Evolutionary conservation across 2,797 vertebrate species (phyloP).

Genomic region (Parauchenoglanis ngamensis): DNA sequence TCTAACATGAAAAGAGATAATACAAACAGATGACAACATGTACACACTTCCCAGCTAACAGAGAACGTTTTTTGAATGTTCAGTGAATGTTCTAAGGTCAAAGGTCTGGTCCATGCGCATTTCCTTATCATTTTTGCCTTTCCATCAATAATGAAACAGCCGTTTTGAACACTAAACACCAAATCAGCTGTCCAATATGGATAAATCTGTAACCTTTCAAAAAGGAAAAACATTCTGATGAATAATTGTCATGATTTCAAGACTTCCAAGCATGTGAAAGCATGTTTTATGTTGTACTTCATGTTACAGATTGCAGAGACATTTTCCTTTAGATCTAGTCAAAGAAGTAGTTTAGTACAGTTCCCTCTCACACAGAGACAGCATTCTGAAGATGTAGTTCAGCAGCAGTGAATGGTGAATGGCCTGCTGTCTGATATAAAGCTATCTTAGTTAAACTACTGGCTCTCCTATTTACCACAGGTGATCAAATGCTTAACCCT

Average conservation of each 20-base stretch:
- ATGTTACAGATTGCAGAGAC: neutral
- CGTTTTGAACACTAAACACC: neutral
- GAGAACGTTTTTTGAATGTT: neutral
- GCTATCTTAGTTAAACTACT: neutral
- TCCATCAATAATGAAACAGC: neutral
- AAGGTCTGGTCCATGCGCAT: neutral
- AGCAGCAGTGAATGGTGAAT: neutral
- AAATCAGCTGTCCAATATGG: neutral
- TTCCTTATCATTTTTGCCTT: neutral
- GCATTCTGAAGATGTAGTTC: neutral
- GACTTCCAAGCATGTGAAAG: neutral
- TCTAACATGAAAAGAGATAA: slow-evolving; percentile 23
- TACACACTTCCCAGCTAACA: neutral
- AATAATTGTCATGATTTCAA: neutral
- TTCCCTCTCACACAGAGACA: neutral
- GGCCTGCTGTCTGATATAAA: neutral
- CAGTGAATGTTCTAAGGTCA: neutral
- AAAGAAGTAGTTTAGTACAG: neutral
- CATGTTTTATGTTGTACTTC: neutral
- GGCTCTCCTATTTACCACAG: neutral
- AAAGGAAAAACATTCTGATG: neutral
- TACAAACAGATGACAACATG: neutral
- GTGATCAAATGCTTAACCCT: neutral
- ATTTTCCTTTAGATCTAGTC: neutral
- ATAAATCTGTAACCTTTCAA: neutral